Percentiles rank a stretch among this genome's conserved stretches.
phyloP scores from a whole-genome alignment of 2,113 vertebrate species.

The Polyodon spathula region DNA sequence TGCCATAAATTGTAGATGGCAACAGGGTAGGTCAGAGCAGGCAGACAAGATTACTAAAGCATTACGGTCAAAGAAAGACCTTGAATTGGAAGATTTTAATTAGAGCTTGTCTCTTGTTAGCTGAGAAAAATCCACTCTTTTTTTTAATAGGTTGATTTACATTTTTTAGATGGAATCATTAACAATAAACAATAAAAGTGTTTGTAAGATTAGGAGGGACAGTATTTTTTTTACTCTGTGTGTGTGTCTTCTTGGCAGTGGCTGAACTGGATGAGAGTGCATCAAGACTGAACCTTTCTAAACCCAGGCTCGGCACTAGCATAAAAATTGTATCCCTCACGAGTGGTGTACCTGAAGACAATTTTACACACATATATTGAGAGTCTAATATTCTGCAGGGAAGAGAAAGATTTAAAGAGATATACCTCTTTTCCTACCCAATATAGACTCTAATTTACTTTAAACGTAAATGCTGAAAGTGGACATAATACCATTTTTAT shows the following conservation, averaged over 20 bases:
- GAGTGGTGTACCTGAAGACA: no score
- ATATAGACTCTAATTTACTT: slow-evolving; percentile 14
- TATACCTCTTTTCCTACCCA: slow-evolving; percentile 5
- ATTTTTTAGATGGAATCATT: background rate
- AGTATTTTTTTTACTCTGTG: slow-evolving; percentile 22
- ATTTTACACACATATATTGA: slow-evolving; percentile 2
- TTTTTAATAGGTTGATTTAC: background rate
- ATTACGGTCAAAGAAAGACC: slow-evolving; percentile 46
- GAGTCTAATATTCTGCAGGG: slow-evolving; percentile 12
- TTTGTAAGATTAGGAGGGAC: slow-evolving; percentile 25
- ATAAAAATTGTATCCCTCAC: no score
- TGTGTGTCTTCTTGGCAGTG: slow-evolving; percentile 14
- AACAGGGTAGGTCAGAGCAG: slow-evolving; percentile 63
- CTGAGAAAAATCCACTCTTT: background rate
- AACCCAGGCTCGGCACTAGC: no score
- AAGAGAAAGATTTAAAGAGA: slow-evolving; percentile 13
- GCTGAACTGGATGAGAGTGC: no score
- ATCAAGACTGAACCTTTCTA: no score
- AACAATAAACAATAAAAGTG: slow-evolving; percentile 29
- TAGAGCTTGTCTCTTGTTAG: slow-evolving; percentile 50
- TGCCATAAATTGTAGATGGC: slow-evolving; percentile 56
- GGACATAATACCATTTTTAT: slow-evolving; percentile 7
- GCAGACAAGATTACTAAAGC: slow-evolving; percentile 61
- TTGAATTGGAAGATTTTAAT: slow-evolving; percentile 44
- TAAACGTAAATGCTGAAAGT: slow-evolving; percentile 4